Conservation (phyloP, 2,113 vertebrate genomes). For the Chaetodon trifascialis region DNA sequence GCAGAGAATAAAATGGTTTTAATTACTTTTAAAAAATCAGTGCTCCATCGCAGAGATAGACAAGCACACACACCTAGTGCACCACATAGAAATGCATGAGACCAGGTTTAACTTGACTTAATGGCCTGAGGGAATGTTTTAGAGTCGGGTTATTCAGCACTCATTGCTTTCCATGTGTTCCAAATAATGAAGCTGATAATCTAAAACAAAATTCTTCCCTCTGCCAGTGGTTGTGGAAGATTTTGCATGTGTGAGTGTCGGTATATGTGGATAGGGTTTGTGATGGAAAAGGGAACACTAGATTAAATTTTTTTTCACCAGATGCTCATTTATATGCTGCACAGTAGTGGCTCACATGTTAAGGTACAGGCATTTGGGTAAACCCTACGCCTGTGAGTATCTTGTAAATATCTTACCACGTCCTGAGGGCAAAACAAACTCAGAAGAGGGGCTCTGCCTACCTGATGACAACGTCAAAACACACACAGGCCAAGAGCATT, state of each 20-base stretch:
- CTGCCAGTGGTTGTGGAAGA: conserved; percentile 2
- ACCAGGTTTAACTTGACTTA: conserved; percentile 66
- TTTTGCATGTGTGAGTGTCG: conserved; percentile 5
- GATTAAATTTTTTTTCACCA: conserved; percentile 4
- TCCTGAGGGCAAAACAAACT: conserved; percentile 63
- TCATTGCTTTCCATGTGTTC: conserved; percentile 48
- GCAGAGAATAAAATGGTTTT: conserved; percentile 51
- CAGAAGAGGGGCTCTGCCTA: conserved; percentile 4
- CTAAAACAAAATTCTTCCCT: conserved; percentile 25
- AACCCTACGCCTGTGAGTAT: conserved; percentile 35
- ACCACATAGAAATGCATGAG: conserved; percentile 45
- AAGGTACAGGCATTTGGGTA: not conserved
- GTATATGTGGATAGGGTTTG: not conserved
- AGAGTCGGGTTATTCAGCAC: conserved; percentile 44
- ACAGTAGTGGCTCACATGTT: conserved; percentile 4
- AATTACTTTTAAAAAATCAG: conserved; percentile 55
- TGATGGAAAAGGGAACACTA: not conserved
- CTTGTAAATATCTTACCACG: conserved; percentile 43
- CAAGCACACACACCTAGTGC: conserved; percentile 12
- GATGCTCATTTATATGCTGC: conserved; percentile 34
- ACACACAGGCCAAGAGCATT: not conserved
- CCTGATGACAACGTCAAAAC: conserved; percentile 48
- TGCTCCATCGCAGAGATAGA: conserved; percentile 13
- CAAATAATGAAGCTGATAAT: conserved; percentile 63
- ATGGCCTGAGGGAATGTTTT: conserved; percentile 51